phyloP scores from a whole-genome alignment of 23 tunicate species.

The Halocynthia aurantium region DNA sequence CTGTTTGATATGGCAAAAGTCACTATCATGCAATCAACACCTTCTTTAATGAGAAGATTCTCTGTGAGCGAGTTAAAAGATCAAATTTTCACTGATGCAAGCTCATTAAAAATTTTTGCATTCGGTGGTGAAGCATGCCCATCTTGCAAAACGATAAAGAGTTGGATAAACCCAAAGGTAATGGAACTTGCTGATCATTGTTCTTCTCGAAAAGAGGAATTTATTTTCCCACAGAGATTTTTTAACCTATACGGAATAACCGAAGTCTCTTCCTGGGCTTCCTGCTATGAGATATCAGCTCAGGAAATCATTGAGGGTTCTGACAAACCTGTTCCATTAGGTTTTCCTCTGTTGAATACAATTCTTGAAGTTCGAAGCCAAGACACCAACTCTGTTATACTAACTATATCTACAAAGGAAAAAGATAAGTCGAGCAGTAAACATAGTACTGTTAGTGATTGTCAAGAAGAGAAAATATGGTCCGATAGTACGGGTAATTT shows the following conservation, averaged over 20 bases:
- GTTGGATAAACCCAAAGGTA: conserved; percentile 27
- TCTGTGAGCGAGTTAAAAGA: conserved; percentile 6
- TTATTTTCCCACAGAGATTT: conserved; percentile 4
- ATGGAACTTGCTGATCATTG: neutral
- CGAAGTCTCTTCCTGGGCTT: conserved; percentile 91
- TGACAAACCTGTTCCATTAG: conserved; percentile 32
- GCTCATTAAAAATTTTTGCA: conserved; percentile 38
- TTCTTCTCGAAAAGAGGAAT: too few relatives aligned
- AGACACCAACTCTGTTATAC: conserved; percentile 2
- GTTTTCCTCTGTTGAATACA: conserved; percentile 54
- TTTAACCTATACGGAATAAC: conserved; percentile 88
- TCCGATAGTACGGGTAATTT: too few relatives aligned
- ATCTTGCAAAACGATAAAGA: conserved; percentile 31
- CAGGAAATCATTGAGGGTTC: conserved; percentile 12
- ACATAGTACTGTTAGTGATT: too few relatives aligned
- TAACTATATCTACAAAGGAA: neutral
- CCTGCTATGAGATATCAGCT: conserved; percentile 24
- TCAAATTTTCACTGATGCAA: conserved; percentile 17
- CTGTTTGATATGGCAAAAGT: conserved; percentile 43
- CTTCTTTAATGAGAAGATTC: conserved; percentile 49
- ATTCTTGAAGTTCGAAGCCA: conserved; percentile 29
- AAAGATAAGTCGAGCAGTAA: neutral
- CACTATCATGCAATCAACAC: conserved; percentile 61
- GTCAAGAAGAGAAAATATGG: too few relatives aligned
- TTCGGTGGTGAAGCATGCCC: conserved; percentile 91